Percentiles rank a stretch among this genome's conserved stretches.
These are phyloP conservation scores for Hirtodrosophila confusa DNA, from an alignment of 2,888 invertebrate genomes.

Conservation along the genomic window DNA sequence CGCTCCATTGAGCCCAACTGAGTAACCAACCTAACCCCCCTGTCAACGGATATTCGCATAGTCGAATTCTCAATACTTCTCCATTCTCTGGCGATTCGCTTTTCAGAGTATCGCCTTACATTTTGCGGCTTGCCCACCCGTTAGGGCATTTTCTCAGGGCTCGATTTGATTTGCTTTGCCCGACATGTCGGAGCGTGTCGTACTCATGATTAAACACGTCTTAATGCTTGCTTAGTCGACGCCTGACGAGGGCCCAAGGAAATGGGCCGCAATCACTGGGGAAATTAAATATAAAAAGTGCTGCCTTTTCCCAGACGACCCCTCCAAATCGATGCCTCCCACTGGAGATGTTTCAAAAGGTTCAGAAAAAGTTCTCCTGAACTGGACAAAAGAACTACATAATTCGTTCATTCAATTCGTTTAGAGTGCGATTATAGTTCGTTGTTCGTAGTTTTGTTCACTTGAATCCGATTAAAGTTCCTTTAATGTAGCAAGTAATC, in stretches of 20 bases:
- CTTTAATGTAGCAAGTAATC: too few species aligned
- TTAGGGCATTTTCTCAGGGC: slow-evolving; percentile 31
- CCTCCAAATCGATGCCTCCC: slow-evolving; percentile 16
- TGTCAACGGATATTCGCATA: slow-evolving; percentile 35
- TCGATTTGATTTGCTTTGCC: slow-evolving; percentile 35
- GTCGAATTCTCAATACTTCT: slow-evolving; percentile 18
- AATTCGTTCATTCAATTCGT: too few species aligned
- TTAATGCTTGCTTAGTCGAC: slow-evolving; percentile 49
- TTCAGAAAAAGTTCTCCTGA: too few species aligned
- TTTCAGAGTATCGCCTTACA: slow-evolving; percentile 40
- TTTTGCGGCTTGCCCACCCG: slow-evolving; percentile 16
- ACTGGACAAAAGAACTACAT: too few species aligned
- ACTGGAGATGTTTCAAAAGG: too few species aligned
- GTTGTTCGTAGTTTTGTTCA: too few species aligned
- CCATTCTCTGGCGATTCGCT: slow-evolving; percentile 20
- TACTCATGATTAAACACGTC: slow-evolving; percentile 61
- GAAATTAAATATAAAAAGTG: slow-evolving; percentile 60
- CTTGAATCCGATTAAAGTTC: too few species aligned
- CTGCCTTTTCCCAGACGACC: neutral
- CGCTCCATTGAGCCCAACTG: slow-evolving; percentile 40
- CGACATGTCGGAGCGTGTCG: slow-evolving; percentile 43
- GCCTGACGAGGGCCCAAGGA: slow-evolving; percentile 47
- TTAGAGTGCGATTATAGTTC: too few species aligned
- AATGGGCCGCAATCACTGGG: slow-evolving; percentile 54
- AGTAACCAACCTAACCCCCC: neutral